These are phyloP conservation scores for Tapirus terrestris DNA, from an alignment of 2,113 vertebrate species.

Conservation along the genomic window DNA sequence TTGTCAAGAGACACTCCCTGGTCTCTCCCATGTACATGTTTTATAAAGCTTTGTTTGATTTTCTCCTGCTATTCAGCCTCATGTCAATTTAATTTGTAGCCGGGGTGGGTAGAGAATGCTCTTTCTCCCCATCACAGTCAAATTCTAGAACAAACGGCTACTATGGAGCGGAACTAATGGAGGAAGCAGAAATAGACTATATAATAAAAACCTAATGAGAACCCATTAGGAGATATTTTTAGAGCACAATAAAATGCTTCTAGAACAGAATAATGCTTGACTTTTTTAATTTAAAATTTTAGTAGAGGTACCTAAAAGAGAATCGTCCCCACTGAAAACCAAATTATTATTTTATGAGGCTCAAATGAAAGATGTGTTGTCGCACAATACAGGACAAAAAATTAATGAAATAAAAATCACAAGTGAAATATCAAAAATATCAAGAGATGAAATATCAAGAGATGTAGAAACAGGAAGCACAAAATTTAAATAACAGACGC, in stretches of 20 bases:
- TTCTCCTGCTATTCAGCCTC: no score
- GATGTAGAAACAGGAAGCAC: background rate
- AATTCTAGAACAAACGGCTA: constrained; percentile 53
- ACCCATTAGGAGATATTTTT: constrained; percentile 55
- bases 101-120: no score
- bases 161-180: constrained; percentile 40
- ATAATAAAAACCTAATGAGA: constrained; percentile 47
- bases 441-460: background rate
- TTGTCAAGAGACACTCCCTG: no score
- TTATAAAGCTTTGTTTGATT: no score
- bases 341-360: background rate
- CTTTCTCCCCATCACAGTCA: background rate
- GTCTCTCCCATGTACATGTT: no score
- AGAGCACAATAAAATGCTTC: constrained; percentile 41
- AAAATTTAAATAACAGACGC: background rate
- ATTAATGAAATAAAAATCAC: background rate
- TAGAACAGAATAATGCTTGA: background rate
- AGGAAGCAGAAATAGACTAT: constrained; percentile 42
- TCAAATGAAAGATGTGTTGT: background rate
- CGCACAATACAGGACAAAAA: background rate
- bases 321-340: background rate
- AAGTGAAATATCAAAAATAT: background rate
- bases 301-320: background rate
- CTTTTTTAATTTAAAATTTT: constrained; percentile 22
- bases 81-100: no score